Conservation (phyloP, 2,797 vertebrate species). For the Chaunax sp. region DNA sequence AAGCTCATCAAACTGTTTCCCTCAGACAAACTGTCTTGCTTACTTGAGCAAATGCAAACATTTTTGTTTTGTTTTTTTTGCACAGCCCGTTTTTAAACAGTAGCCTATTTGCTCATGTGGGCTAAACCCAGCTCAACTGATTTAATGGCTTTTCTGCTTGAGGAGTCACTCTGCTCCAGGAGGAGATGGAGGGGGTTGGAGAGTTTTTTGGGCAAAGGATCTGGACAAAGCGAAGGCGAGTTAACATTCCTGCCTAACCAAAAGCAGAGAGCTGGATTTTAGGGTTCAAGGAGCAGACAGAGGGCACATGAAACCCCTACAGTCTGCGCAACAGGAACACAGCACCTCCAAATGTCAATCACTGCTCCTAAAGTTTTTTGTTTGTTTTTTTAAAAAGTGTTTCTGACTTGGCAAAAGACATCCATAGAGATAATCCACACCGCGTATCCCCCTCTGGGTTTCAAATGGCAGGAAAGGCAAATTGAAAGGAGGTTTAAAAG, state of each 20-base stretch:
- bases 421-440: background rate
- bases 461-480: conserved; percentile 1
- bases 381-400: too few relatives aligned
- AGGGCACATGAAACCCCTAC: conserved; percentile 49
- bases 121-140: conserved; percentile 49
- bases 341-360: conserved; percentile 42
- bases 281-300: conserved; percentile 74
- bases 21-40: too few relatives aligned
- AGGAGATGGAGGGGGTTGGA: conserved; percentile 40
- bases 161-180: conserved; percentile 55
- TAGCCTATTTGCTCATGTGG: conserved; percentile 65
- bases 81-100: conserved; percentile 56
- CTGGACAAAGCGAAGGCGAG: conserved; percentile 68
- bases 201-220: conserved; percentile 49
- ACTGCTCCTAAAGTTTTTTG: background rate
- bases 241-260: conserved; percentile 79
- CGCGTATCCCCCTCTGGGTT: background rate
- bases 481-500: conserved; percentile 21
- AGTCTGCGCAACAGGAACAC: conserved; percentile 24
- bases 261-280: conserved; percentile 74
- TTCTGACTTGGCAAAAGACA: background rate
- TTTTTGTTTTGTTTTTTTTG: background rate
- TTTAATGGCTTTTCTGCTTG: conserved; percentile 67
- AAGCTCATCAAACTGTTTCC: too few relatives aligned
- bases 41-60: background rate